Conservation (phyloP, 2,797 vertebrate species). For the Cryptoprocta ferox region DNA sequence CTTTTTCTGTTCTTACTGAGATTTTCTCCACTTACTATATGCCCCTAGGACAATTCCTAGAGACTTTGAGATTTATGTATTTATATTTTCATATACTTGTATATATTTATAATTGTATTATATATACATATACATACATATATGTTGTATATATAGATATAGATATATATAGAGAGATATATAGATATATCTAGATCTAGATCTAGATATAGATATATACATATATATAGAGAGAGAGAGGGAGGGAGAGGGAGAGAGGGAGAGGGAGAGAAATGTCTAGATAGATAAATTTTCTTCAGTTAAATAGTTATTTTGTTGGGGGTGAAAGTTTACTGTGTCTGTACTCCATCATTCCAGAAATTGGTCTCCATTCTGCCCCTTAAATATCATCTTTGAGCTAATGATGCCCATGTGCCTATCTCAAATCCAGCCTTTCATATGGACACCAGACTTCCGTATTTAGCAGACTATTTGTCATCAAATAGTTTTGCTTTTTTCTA, state of each 20-base stretch:
- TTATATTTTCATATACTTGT: not conserved
- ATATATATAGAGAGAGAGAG: not conserved
- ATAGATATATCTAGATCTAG: too few relatives aligned
- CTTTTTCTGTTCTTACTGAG: not conserved
- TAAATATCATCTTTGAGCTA: not conserved
- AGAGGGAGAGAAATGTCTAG: too few relatives aligned
- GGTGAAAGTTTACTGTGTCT: not conserved
- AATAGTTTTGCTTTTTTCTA: not conserved
- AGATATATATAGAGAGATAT: not conserved
- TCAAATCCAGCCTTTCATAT: not conserved
- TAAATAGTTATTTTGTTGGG: not conserved
- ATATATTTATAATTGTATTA: not conserved
- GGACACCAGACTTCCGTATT: not conserved
- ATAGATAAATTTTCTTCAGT: not conserved
- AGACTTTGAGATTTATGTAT: not conserved
- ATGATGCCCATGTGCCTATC: not conserved
- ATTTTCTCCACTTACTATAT: not conserved
- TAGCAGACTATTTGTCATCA: not conserved
- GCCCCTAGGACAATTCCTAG: not conserved
- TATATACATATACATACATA: not conserved
- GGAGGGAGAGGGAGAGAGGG: too few relatives aligned
- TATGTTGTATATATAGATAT: too few relatives aligned
- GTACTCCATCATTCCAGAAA: not conserved
- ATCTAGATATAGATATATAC: too few relatives aligned
- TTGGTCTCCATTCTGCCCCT: not conserved